These are phyloP conservation scores for Manis crassicaudata DNA, from an alignment of 2,797 vertebrate species.

Conservation along the genomic window DNA sequence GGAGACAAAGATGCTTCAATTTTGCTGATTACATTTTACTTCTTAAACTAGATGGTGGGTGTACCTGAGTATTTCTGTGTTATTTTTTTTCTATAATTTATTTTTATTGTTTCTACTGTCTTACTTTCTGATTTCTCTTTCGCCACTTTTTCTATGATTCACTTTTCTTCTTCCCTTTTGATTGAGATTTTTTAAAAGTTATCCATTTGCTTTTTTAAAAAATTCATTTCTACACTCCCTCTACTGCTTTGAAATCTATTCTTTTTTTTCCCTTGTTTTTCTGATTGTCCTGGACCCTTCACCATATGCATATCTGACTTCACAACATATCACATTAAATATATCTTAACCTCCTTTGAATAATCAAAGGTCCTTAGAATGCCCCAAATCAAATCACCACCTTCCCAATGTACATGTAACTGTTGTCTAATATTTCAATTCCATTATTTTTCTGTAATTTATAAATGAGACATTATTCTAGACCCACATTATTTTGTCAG, in stretches of 20 bases:
- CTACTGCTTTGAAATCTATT: neutral
- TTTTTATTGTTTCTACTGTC: neutral
- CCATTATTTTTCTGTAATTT: neutral
- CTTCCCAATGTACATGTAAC: neutral
- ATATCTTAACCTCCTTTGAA: neutral
- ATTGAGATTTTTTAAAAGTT: neutral
- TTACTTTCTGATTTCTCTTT: neutral
- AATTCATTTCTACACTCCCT: neutral
- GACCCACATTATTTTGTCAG: neutral
- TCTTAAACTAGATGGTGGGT: neutral
- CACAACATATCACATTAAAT: neutral
- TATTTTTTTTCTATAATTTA: neutral
- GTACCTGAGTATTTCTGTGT: neutral
- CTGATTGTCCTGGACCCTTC: neutral
- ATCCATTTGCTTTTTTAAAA: neutral
- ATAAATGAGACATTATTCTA: neutral
- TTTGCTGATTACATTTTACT: neutral
- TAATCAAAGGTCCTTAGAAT: neutral
- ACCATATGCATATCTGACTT: neutral
- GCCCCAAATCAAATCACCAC: neutral
- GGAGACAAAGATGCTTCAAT: neutral
- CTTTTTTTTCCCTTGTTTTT: neutral
- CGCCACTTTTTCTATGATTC: neutral
- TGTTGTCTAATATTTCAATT: neutral
- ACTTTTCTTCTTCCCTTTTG: neutral